phyloP scores from a whole-genome alignment of 2,113 vertebrate genomes.

The Brienomyrus brachyistius region DNA sequence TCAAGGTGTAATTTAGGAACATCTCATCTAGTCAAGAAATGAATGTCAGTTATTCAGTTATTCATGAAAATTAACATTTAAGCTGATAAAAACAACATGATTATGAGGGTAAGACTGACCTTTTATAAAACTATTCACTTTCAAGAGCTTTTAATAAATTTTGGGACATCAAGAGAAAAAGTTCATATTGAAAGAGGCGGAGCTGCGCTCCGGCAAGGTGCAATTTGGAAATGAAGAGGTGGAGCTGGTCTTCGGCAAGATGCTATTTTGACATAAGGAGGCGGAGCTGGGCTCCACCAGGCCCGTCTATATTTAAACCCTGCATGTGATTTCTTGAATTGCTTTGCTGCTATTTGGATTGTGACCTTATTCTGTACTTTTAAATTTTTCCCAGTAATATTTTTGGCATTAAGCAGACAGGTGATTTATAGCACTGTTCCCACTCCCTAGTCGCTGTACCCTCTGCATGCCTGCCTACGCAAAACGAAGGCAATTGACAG shows the following conservation, averaged over 20 bases:
- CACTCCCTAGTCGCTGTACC: not conserved
- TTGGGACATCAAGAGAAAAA: not conserved
- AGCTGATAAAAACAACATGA: not conserved
- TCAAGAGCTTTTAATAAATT: not conserved
- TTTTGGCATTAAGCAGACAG: not conserved
- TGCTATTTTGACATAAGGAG: not conserved
- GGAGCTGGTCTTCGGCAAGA: too few relatives aligned
- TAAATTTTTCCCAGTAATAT: not conserved
- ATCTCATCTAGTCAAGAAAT: not conserved
- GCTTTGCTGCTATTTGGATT: not conserved
- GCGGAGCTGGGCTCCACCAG: not conserved
- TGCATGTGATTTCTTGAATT: slow-evolving; percentile 1
- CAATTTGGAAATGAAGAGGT: not conserved
- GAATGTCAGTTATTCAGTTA: not conserved
- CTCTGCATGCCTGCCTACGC: not conserved
- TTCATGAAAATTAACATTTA: not conserved
- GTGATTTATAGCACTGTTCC: not conserved
- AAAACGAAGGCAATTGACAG: not conserved
- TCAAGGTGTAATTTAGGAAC: not conserved
- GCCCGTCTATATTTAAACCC: not conserved
- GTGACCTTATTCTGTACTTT: not conserved
- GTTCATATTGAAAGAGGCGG: not conserved
- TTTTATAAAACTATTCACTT: not conserved
- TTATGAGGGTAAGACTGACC: not conserved
- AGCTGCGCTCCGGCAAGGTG: not conserved